These are phyloP conservation scores for Drosophila macrothrix DNA, from an alignment of 2,888 invertebrate genomes.

Conservation along the genomic window DNA sequence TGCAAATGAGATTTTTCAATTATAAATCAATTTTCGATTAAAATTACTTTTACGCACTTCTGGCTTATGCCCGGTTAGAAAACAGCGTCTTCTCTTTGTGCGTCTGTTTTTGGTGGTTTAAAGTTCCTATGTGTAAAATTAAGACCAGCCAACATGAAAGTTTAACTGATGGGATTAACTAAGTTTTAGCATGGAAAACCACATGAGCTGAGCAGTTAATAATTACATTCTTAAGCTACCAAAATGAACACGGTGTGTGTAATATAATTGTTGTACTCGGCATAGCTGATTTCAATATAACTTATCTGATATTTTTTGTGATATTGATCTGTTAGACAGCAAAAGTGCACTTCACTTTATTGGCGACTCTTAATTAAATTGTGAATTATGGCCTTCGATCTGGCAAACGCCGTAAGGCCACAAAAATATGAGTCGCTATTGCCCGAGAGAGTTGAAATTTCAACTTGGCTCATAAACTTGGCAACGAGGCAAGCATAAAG, in stretches of 20 bases:
- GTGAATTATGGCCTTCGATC: constrained; percentile 81
- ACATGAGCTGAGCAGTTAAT: constrained; percentile 3
- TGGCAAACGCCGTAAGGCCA: constrained; percentile 75
- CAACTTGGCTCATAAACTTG: constrained; percentile 64
- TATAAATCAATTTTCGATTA: constrained; percentile 86
- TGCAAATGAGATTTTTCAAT: constrained; percentile 85
- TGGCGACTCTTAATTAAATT: constrained; percentile 80
- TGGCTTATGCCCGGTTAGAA: constrained; percentile 47
- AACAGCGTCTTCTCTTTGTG: neutral
- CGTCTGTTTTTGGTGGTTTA: neutral
- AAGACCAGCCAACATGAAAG: constrained; percentile 14
- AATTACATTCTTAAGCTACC: neutral
- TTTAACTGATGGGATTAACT: constrained; percentile 12
- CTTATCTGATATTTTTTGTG: neutral
- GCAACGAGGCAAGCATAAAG: constrained; percentile 71
- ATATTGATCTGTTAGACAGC: neutral
- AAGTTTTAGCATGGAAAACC: constrained; percentile 6
- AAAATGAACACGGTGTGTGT: neutral
- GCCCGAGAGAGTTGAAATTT: constrained; percentile 32
- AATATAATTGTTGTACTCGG: neutral
- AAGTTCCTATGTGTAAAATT: constrained; percentile 34
- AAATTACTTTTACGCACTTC: constrained; percentile 84
- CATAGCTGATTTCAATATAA: neutral
- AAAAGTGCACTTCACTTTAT: constrained; percentile 54
- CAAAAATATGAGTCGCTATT: constrained; percentile 73